Conservation (phyloP, 2,888 invertebrate genomes). For the Ochropleura plecta region DNA sequence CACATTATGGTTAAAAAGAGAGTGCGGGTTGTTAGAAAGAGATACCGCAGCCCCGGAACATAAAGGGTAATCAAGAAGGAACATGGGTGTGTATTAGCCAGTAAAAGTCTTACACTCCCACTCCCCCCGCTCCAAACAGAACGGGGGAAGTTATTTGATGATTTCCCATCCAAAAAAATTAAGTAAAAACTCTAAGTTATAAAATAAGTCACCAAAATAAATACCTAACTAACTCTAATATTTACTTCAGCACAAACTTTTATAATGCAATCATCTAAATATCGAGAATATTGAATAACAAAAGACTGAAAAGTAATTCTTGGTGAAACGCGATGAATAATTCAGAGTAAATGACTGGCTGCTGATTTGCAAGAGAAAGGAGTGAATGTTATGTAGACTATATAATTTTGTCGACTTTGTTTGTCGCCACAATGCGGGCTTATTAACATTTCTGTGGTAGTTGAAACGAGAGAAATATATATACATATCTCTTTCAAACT, state of each 20-base stretch:
- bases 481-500: background rate
- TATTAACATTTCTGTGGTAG: constrained; percentile 46
- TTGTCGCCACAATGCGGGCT: constrained; percentile 56
- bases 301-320: constrained; percentile 70
- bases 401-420: constrained; percentile 52
- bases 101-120: no score
- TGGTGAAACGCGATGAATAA: constrained; percentile 70
- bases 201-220: background rate
- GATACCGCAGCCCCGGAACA: no score
- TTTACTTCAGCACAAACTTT: constrained; percentile 3
- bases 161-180: no score
- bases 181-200: no score
- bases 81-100: no score
- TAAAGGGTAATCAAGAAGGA: no score
- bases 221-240: background rate
- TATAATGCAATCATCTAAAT: constrained; percentile 53
- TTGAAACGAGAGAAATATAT: constrained; percentile 17
- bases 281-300: constrained; percentile 69
- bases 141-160: no score
- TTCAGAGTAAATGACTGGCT: constrained; percentile 71
- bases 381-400: constrained; percentile 46
- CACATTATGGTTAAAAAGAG: no score
- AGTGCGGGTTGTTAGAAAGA: no score
- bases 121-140: no score
- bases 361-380: constrained; percentile 70